Evolutionary conservation across 2,888 invertebrate genomes (phyloP).

Genomic region (Argyra leucocephala): DNA sequence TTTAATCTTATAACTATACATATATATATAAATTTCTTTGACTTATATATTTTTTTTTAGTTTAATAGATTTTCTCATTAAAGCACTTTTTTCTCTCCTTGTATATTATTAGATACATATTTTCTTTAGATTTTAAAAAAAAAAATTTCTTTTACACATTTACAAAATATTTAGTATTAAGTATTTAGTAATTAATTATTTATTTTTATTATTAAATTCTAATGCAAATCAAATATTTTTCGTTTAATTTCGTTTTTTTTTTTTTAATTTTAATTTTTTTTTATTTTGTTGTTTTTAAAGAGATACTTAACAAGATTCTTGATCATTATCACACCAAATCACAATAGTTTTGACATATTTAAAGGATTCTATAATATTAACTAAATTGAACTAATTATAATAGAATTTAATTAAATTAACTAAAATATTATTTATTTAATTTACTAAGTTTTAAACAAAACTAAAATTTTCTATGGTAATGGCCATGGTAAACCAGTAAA

Average conservation of each 20-base stretch:
- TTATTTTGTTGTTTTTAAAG: too few relatives aligned
- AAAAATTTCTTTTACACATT: too few relatives aligned
- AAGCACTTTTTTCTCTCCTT: constrained; percentile 6
- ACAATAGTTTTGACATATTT: constrained; percentile 1
- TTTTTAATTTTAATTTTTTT: not conserved
- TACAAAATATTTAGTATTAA: too few relatives aligned
- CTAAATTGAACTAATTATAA: not conserved
- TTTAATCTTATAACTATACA: too few relatives aligned
- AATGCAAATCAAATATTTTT: too few relatives aligned
- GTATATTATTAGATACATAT: not conserved
- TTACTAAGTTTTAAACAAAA: too few relatives aligned
- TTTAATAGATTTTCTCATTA: not conserved
- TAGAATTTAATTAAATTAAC: not conserved
- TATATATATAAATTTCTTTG: too few relatives aligned
- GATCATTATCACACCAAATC: constrained; percentile 1
- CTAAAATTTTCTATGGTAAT: constrained; percentile 20
- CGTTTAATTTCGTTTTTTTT: not conserved
- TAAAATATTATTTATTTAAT: too few relatives aligned
- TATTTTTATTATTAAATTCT: not conserved
- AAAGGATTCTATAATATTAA: not conserved
- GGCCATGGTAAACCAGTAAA: constrained; percentile 75
- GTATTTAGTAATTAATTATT: too few relatives aligned
- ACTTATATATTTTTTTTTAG: too few relatives aligned
- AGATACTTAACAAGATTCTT: not conserved
- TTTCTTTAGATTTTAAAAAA: not conserved